Evolutionary conservation across 2,888 invertebrate species (phyloP), one percentile per base, ranked within the genome.

Genomic region (Timema cristinae): DNA sequence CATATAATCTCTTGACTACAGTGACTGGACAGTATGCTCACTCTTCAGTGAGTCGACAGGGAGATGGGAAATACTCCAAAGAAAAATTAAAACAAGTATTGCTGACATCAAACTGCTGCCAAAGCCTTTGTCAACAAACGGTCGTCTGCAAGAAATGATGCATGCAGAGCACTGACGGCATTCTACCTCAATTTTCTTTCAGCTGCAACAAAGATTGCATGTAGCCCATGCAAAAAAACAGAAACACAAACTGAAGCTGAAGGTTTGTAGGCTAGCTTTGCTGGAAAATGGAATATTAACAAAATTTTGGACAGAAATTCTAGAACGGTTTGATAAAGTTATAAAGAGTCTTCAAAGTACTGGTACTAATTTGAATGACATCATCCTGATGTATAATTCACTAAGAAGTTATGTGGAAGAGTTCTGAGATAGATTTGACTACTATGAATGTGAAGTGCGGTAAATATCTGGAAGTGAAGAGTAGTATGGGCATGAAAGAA

Each of bases 281-380:
- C 56, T 56, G 59, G n/a, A 59, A 1, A 59, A 15, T 8, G 59
- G n/a, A 32, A 59, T 59, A 59, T 59, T 13, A 59, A 59, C 59
- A 8, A 59, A 59, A n/a, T 59, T 59, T 59, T 59, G 59, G 59
- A 59, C 59, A 59, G 59, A 59, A 8, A 59, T 59, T 59, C 59
- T 59, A 7, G 9, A 59, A 32, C 13, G 1, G 59, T 59, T 59
- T 59, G n/a, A 59, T n/a, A 59, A 59, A 59, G n/a, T 59, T 15
- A 59, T 15, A 2, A 59, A 59, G 15, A 5, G 5, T 59, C 59
- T n/a, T 59, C 59, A 59, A 59, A 59, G 8, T 59, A 59, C 32
- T 59, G n/a, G n/a, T n/a, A 13, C 59, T 59, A 59, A 59, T 59
- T 59, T 59, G 9, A 59, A 59, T n/a, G 15, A 59, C 9, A 13